Evolutionary conservation across 1,140 invertebrate species (phyloP).

Genomic region (Drosophila leontia): DNA sequence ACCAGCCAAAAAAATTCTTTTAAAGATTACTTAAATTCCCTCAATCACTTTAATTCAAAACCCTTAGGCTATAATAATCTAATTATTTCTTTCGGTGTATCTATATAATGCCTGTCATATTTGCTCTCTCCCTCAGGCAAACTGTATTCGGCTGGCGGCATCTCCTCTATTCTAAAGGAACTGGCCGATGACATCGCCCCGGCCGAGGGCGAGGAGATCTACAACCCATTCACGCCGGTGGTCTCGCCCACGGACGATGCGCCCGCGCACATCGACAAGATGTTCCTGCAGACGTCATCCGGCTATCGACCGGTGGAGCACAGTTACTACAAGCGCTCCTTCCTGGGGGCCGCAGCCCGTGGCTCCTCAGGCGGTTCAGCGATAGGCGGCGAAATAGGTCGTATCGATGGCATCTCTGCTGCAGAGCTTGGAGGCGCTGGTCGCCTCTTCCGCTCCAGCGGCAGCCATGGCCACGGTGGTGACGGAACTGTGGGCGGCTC

Average conservation of each 20-base stretch:
- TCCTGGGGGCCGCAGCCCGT: slow-evolving; percentile 63
- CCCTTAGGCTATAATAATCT: background rate
- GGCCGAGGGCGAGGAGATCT: slow-evolving; percentile 82
- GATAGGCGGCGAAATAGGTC: slow-evolving; percentile 35
- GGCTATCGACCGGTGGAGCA: slow-evolving; percentile 85
- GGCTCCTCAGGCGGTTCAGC: slow-evolving; percentile 27
- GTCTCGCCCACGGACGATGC: slow-evolving; percentile 84
- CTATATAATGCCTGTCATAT: background rate
- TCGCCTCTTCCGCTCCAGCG: slow-evolving; percentile 59
- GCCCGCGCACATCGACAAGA: slow-evolving; percentile 84
- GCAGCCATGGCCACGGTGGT: slow-evolving; percentile 22
- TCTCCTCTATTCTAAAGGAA: slow-evolving; percentile 83
- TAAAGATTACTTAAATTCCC: background rate
- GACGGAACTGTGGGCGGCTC: slow-evolving; percentile 32
- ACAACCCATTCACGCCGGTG: slow-evolving; percentile 85
- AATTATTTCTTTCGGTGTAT: slow-evolving; percentile 10
- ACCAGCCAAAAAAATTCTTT: too few species aligned
- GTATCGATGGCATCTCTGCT: slow-evolving; percentile 63
- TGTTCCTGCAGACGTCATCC: slow-evolving; percentile 85
- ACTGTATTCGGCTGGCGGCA: slow-evolving; percentile 80
- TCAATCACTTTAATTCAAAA: background rate
- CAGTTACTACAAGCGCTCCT: slow-evolving; percentile 83
- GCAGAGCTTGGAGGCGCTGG: slow-evolving; percentile 68
- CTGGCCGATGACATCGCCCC: slow-evolving; percentile 84
- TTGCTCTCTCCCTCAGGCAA: slow-evolving; percentile 59